Percentiles rank a stretch among this genome's conserved stretches.
These are phyloP conservation scores for Calameuta filiformis DNA, from an alignment of 2,888 invertebrate genomes.

Conservation along the genomic window DNA sequence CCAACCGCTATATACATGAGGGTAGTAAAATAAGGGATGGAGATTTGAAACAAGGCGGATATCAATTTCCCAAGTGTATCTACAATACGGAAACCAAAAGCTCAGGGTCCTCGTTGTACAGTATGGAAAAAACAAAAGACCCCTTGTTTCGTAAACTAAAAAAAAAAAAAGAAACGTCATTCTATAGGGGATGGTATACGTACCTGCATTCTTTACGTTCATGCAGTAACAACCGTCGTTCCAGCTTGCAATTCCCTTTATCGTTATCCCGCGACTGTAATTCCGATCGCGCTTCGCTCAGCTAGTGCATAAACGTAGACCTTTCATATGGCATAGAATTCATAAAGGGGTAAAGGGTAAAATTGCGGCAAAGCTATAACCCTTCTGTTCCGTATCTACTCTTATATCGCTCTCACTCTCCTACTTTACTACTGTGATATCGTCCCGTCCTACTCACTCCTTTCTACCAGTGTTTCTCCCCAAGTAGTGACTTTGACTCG, in stretches of 20 bases:
- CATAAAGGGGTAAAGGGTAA: constrained; percentile 34
- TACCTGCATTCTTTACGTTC: not conserved
- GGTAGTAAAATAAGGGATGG: not conserved
- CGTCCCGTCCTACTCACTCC: not conserved
- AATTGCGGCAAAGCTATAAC: constrained; percentile 26
- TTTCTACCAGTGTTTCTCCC: not conserved
- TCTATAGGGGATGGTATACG: not conserved
- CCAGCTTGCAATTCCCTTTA: constrained; percentile 31
- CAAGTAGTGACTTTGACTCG: constrained; percentile 16
- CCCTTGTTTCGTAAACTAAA: not conserved
- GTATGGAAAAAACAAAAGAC: not conserved
- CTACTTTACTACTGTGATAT: constrained; percentile 14
- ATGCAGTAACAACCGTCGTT: not conserved
- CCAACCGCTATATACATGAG: not conserved
- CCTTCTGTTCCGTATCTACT: not conserved
- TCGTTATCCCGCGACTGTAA: constrained; percentile 41
- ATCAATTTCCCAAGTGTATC: not conserved
- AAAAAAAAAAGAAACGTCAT: not conserved
- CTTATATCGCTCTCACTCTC: not conserved
- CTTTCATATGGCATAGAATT: constrained; percentile 35
- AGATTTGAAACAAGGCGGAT: not conserved
- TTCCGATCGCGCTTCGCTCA: constrained; percentile 50
- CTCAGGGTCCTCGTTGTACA: not conserved
- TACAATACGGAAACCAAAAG: not conserved
- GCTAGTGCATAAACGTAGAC: constrained; percentile 39